phyloP scores from a whole-genome alignment of 2,113 vertebrate species.

The Ciconia stormi region DNA sequence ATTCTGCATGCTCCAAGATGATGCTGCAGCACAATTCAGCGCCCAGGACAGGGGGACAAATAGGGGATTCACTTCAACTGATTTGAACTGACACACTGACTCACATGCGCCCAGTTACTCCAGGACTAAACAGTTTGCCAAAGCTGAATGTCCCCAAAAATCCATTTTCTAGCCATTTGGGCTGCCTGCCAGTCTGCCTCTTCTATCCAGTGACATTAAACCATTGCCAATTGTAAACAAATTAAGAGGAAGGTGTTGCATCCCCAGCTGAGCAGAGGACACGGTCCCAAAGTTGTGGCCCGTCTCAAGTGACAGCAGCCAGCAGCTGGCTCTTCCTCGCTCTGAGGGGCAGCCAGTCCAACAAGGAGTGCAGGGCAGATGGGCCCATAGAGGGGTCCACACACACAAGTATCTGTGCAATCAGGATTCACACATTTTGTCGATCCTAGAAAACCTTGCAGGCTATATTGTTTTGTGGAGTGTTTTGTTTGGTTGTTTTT shows the following conservation, averaged over 20 bases:
- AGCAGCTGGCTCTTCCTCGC: neutral
- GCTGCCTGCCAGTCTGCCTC: neutral
- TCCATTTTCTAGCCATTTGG: neutral
- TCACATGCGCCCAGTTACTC: rapidly evolving
- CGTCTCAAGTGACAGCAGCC: neutral
- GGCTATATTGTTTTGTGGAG: neutral
- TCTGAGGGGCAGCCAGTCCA: neutral
- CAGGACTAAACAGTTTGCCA: neutral
- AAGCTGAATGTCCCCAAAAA: neutral
- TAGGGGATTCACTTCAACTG: rapidly evolving
- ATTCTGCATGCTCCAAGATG: neutral
- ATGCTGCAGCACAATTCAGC: neutral
- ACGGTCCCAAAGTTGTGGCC: neutral
- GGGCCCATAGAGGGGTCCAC: too few species aligned
- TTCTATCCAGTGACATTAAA: neutral
- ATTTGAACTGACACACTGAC: neutral
- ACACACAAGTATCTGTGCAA: neutral
- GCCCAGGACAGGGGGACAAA: neutral
- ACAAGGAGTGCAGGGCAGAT: neutral
- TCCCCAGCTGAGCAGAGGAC: rapidly evolving
- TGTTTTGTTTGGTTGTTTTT: neutral
- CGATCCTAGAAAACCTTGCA: neutral
- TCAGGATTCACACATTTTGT: neutral
- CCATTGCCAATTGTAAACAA: neutral
- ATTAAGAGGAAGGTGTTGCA: neutral